A percentile compares a stretch with the other conserved stretches of the same genome.
Evolutionary conservation across 2,113 vertebrate genomes (phyloP).

Genomic region (Pterocles gutturalis): DNA sequence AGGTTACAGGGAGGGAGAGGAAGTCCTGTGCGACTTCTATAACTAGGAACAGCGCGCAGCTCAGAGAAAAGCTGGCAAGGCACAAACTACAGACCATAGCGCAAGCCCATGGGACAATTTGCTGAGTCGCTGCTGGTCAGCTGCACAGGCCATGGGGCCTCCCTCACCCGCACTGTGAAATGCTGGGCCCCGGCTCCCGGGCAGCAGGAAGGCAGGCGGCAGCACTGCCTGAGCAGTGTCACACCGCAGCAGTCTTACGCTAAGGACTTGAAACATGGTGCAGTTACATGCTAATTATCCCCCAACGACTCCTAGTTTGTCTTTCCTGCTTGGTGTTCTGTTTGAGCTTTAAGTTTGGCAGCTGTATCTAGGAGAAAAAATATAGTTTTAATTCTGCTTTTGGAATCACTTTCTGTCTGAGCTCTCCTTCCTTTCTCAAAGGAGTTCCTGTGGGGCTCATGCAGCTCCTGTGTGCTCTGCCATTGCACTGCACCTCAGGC

Average conservation of each 20-base stretch:
- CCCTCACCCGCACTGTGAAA: background rate
- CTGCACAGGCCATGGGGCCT: background rate
- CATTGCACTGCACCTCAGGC: background rate
- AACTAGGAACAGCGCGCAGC: background rate
- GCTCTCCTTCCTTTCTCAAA: background rate
- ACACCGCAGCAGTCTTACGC: background rate
- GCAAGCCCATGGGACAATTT: background rate
- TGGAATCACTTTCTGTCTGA: background rate
- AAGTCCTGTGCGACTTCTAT: background rate
- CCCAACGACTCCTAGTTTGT: background rate
- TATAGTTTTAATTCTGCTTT: background rate
- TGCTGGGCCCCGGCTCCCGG: too few relatives aligned
- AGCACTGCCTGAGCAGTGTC: background rate
- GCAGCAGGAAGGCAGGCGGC: background rate
- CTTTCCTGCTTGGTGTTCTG: background rate
- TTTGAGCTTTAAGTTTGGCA: background rate
- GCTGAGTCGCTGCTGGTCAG: rapidly evolving
- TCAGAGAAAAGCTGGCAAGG: background rate
- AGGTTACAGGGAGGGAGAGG: background rate
- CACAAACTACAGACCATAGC: background rate
- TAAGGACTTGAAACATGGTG: background rate
- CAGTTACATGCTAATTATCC: background rate
- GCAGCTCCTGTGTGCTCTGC: background rate
- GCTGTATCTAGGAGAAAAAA: background rate
- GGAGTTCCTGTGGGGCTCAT: background rate